Evolutionary conservation across 2,797 vertebrate species (phyloP), one percentile per base, ranked within the genome.

Genomic region (Molossus molossus): DNA sequence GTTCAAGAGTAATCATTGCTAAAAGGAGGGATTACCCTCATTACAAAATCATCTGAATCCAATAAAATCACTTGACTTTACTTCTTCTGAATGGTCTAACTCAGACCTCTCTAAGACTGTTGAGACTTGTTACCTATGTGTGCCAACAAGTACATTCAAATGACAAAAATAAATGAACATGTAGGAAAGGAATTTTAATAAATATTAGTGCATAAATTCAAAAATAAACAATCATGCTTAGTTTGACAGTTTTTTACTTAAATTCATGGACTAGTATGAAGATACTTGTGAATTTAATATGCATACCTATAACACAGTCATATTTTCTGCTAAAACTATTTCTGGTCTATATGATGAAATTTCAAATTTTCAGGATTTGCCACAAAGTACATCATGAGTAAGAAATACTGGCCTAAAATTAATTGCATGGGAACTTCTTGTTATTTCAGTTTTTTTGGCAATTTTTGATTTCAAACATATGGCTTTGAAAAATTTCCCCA

Each of bases 401-500:
- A 96, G 50, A 97, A 72, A 85, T n/a, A 53, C 9, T 69, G 60
- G 20, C 48, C 67, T 84, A 82, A 84, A 92, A 60, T 95, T 80
- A 94, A 67, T 33, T 77, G 20, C 33, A 69, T 15, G 6, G 45
- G 55, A 58, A 81, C 15, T 60, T 70, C 8, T 48, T 55, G 5
- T 69, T 92, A 87, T 87, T 94, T 94, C 23, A 65, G 2, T 87
- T 88, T 90, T 90, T 79, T 70, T 83, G 33, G 64, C 21, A 83
- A 86, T 15, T 81, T 81, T 72, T 83, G 1, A 92, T 87, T 10
- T 87, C 33, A 82, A 77, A 69, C 53, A 86, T 57, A 72, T 9
- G 33, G 62, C 11, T 55, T 85, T 50, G 53, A 40, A 33, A 69
- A 57, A 89, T 20, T 82, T 89, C 29, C 29, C 75, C 27, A 13